Evolutionary conservation across 2,113 vertebrate genomes (phyloP).

Genomic region (Charadrius vociferus): DNA sequence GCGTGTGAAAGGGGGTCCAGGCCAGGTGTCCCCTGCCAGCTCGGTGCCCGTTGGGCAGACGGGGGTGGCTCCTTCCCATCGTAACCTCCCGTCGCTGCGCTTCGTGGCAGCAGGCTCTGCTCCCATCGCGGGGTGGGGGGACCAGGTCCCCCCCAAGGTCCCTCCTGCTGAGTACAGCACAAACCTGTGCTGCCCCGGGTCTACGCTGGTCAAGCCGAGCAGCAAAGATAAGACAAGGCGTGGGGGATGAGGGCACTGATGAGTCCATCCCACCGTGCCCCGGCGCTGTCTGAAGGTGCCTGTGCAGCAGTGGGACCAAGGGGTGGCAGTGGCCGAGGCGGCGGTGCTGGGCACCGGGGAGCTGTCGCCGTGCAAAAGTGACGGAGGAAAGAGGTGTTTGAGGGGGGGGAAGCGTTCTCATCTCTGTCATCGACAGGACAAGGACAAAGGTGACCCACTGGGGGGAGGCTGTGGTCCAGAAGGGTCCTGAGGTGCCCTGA

Average conservation of each 20-base stretch:
- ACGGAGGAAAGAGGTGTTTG: neutral
- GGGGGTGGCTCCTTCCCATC: neutral
- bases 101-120: neutral
- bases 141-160: neutral
- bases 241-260: neutral
- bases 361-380: fast-evolving
- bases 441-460: neutral
- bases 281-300: neutral
- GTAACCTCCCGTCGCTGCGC: fast-evolving
- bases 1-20: neutral
- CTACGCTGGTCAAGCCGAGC: neutral
- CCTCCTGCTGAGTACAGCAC: neutral
- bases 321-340: fast-evolving
- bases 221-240: neutral
- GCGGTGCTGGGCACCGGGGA: fast-evolving
- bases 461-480: neutral
- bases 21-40: neutral
- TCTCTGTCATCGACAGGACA: neutral
- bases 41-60: fast-evolving
- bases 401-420: fast-evolving
- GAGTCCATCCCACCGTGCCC: neutral
- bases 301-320: neutral
- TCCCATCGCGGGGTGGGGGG: neutral
- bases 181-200: fast-evolving
- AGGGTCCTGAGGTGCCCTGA: neutral